These are phyloP conservation scores for Camarhynchus parvulus DNA, from an alignment of 2,113 vertebrate genomes.

Conservation along the genomic window DNA sequence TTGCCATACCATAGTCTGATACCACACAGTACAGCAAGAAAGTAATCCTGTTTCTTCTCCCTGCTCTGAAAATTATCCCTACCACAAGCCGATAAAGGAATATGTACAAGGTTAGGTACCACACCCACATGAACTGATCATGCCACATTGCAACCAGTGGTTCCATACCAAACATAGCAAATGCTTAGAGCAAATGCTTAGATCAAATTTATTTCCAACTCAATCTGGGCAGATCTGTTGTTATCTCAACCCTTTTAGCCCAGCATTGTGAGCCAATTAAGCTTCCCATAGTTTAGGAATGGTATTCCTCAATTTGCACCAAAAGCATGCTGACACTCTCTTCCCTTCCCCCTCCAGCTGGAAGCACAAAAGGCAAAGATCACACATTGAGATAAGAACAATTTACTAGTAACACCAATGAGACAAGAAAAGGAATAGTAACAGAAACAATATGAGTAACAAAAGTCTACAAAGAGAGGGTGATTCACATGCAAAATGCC, in stretches of 20 bases:
- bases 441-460: background rate
- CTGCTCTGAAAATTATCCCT: background rate
- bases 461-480: background rate
- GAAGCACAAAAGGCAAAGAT: background rate
- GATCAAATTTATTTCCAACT: background rate
- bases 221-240: background rate
- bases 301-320: background rate
- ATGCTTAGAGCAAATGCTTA: background rate
- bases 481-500: background rate
- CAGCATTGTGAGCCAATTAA: accelerated
- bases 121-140: background rate
- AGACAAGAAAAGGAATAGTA: background rate
- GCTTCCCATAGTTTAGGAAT: accelerated
- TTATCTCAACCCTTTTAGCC: background rate
- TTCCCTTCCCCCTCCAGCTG: background rate
- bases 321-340: accelerated
- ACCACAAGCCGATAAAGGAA: accelerated
- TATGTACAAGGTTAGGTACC: background rate
- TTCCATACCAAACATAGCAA: background rate
- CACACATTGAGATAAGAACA: accelerated
- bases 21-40: background rate
- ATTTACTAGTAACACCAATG: background rate
- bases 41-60: background rate
- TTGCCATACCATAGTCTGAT: background rate
- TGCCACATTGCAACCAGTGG: background rate